These are phyloP conservation scores for Hyphantria cunea DNA, from an alignment of 1,140 invertebrate species.

Conservation along the genomic window DNA sequence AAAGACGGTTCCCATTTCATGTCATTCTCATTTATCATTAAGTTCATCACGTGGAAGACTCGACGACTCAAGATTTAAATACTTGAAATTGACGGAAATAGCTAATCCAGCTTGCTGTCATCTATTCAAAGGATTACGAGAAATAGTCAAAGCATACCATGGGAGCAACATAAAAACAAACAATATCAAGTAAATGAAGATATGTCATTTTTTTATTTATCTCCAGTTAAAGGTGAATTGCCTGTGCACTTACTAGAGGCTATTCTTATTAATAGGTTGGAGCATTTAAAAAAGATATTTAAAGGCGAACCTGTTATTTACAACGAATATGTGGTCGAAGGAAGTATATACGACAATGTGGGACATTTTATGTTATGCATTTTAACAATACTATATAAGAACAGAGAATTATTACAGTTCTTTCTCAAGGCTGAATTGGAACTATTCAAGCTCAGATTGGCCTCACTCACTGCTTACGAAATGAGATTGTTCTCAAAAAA, in stretches of 20 bases:
- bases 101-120: too few relatives aligned
- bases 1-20: too few relatives aligned
- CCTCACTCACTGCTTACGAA: slow-evolving; percentile 53
- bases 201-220: slow-evolving; percentile 67
- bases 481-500: slow-evolving; percentile 68
- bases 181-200: neutral
- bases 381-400: slow-evolving; percentile 49
- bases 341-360: slow-evolving; percentile 81
- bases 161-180: too few relatives aligned
- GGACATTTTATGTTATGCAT: slow-evolving; percentile 83
- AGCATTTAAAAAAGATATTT: slow-evolving; percentile 49
- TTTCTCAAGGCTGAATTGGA: slow-evolving; percentile 54
- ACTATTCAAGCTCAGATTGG: slow-evolving; percentile 58
- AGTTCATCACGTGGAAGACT: too few relatives aligned
- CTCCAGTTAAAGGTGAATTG: slow-evolving; percentile 57
- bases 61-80: too few relatives aligned
- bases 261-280: slow-evolving; percentile 52
- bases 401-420: slow-evolving; percentile 49
- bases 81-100: too few relatives aligned
- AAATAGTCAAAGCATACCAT: too few relatives aligned
- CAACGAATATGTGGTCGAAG: slow-evolving; percentile 83
- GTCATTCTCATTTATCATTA: too few relatives aligned
- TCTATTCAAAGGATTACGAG: too few relatives aligned
- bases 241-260: slow-evolving; percentile 58
- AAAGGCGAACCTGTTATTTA: slow-evolving; percentile 54